A percentile compares a stretch with the other conserved stretches of the same genome.
phyloP scores from a whole-genome alignment of 2,797 vertebrate genomes.

The Bradypodion pumilum region DNA sequence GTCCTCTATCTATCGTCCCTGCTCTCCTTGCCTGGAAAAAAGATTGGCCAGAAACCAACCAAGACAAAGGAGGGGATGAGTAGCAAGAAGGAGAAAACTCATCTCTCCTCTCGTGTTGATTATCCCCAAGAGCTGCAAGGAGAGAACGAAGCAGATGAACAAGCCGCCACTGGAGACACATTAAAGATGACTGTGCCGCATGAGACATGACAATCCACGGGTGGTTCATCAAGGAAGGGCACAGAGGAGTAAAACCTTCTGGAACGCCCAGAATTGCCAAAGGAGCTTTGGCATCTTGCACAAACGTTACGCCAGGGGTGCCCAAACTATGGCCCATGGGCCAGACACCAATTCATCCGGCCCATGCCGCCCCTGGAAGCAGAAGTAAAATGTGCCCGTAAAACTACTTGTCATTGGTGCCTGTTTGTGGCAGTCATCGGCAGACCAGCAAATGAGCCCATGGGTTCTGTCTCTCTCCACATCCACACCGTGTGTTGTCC shows the following conservation, averaged over 20 bases:
- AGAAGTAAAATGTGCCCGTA: no score
- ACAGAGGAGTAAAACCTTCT: no score
- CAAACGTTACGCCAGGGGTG: no score
- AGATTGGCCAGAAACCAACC: constrained; percentile 13
- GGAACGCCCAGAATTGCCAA: not conserved
- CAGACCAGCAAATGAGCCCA: no score
- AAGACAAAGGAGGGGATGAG: not conserved
- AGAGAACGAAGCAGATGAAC: constrained; percentile 14
- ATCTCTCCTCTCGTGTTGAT: constrained; percentile 30
- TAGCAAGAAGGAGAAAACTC: not conserved
- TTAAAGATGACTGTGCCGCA: not conserved
- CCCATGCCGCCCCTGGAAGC: no score
- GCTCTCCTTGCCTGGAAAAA: not conserved
- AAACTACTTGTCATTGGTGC: no score
- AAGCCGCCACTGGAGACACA: not conserved
- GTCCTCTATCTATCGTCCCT: not conserved
- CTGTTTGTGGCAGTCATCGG: no score
- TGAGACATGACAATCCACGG: not conserved
- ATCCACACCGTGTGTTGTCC: no score
- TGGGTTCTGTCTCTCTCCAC: no score
- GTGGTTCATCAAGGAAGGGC: not conserved
- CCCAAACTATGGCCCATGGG: no score
- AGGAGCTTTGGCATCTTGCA: no score
- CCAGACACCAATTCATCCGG: no score
- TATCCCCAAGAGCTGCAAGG: not conserved